Evolutionary conservation across 2,113 vertebrate genomes (phyloP), one percentile per base, ranked within the genome.

Genomic region (Myotis lucifugus): DNA sequence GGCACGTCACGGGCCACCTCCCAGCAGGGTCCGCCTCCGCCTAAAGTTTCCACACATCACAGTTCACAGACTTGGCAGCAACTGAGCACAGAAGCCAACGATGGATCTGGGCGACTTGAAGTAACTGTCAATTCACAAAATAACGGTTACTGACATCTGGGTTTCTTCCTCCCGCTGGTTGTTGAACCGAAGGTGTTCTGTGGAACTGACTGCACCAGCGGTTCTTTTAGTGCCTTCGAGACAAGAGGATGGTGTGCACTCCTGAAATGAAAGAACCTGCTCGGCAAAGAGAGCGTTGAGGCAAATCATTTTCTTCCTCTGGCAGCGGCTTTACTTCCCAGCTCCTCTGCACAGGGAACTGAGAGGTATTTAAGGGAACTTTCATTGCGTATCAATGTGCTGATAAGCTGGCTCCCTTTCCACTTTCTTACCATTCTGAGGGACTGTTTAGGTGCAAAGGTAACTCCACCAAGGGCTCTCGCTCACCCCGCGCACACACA

Each of bases 121-220:
- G 54, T 52, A 17, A 67, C 88, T 19, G 73, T 95, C 93, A 91
- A 81, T 81, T 84, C 95, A 73, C 23, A 66, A 89, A 91, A 84
- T 92, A 79, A 52, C 74, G 15, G 27, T 40, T 72, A 93, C 84
- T 92, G 96, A 93, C 81, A 48, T 83, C 73, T 84, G 70, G 52
- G 52, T 15, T 32, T 61, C 76, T 8, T 66, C 69, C 70, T 52
- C 81, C 72, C 12, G 2, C 79, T 84, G 87, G 86, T 86, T 93
- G 84, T 93, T 61, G 84, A 89, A 88, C 70, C 95, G 91, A 96
- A 86, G 50, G 50, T 48, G 34, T 82, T 88, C 66, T 66, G 52
- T 61, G 81, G 70, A 85, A 85, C 21, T 52, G 66, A 97, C 67
- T 23, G 18, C 78, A 32, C 69, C 50, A 66, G 84, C 56, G 42